Percentiles rank a stretch among this genome's conserved stretches.
Evolutionary conservation across 2,113 vertebrate species (phyloP).

Genomic region (Mohoua ochrocephala): DNA sequence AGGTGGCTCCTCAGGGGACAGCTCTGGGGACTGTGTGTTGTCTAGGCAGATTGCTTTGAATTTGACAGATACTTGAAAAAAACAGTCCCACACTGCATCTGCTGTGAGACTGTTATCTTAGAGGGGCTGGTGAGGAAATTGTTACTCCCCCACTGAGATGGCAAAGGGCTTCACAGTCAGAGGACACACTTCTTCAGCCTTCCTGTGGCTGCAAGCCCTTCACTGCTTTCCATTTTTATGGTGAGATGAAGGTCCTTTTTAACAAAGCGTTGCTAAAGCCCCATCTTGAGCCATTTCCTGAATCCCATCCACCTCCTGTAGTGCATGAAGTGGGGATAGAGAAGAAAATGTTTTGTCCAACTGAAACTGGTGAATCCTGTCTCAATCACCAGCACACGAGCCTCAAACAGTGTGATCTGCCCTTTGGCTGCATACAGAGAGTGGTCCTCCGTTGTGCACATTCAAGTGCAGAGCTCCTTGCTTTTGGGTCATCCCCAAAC

Average conservation of each 20-base stretch:
- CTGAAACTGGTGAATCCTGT: not conserved
- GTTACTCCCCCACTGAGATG: rapidly evolving
- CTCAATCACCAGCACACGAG: not conserved
- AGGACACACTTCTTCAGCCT: not conserved
- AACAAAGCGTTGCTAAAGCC: not conserved
- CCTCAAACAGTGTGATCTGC: rapidly evolving
- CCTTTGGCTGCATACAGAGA: rapidly evolving
- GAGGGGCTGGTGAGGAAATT: not conserved
- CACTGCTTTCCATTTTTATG: not conserved
- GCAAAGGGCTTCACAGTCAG: not conserved
- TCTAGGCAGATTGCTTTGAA: not conserved
- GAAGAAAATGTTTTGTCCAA: not conserved
- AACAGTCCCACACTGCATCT: rapidly evolving
- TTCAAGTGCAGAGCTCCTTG: rapidly evolving
- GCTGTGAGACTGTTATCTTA: not conserved
- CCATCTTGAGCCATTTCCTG: not conserved
- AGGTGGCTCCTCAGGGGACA: not conserved
- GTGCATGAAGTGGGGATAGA: rapidly evolving
- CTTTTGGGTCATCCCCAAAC: not conserved
- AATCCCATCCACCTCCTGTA: not conserved
- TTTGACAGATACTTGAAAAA: not conserved
- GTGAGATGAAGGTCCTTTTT: not conserved
- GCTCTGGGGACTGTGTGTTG: rapidly evolving
- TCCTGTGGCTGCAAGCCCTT: not conserved
- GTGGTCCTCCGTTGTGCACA: rapidly evolving